Percentiles rank a stretch among this genome's conserved stretches.
Conservation (phyloP, 2,888 invertebrate genomes). For the Trichopoda pennipes region DNA sequence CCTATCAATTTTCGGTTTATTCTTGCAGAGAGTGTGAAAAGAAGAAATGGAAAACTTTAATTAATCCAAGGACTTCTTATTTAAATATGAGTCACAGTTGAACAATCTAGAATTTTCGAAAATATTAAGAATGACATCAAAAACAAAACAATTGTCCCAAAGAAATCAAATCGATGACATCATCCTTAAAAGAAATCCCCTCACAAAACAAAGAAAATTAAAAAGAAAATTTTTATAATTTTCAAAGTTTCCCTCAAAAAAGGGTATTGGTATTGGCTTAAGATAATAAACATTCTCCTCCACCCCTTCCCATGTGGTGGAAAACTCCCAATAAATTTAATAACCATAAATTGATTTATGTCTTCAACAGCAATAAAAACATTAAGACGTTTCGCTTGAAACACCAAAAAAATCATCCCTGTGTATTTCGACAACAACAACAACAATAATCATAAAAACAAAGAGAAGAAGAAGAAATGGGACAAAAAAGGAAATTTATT, state of each 20-base stretch:
- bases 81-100: no score
- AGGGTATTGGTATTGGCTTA: not conserved
- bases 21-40: no score
- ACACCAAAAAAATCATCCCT: no score
- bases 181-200: no score
- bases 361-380: slow-evolving; percentile 22
- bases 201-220: not conserved
- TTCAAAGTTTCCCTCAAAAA: slow-evolving; percentile 2
- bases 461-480: slow-evolving; percentile 16
- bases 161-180: no score
- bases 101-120: no score
- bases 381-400: slow-evolving; percentile 25
- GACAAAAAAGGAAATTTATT: slow-evolving; percentile 23
- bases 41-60: no score
- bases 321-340: slow-evolving; percentile 34
- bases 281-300: not conserved
- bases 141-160: no score
- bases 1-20: no score
- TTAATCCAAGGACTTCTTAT: no score
- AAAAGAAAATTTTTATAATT: not conserved
- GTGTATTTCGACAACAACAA: no score
- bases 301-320: not conserved
- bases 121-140: no score
- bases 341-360: slow-evolving; percentile 65
- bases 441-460: not conserved